phyloP scores from a whole-genome alignment of 2,888 invertebrate genomes.

The Phragmatobia fuliginosa region DNA sequence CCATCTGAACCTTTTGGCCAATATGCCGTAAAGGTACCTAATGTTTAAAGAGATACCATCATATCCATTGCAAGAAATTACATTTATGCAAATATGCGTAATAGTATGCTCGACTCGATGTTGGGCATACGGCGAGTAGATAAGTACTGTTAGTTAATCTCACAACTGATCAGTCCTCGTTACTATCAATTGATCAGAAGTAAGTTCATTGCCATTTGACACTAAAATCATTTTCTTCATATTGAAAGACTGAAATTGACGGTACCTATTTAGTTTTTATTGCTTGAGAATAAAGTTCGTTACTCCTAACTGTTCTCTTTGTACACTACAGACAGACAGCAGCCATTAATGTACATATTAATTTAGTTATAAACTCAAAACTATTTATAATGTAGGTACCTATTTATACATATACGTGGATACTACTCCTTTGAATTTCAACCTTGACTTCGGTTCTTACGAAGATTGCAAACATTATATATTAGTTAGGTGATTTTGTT shows the following conservation, averaged over 20 bases:
- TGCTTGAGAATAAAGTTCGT: slow-evolving; percentile 3
- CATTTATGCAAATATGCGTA: not conserved
- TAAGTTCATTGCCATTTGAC: slow-evolving; percentile 56
- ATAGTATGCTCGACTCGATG: slow-evolving; percentile 5
- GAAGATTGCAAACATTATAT: not conserved
- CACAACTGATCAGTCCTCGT: slow-evolving; percentile 51
- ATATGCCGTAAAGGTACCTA: too few species aligned
- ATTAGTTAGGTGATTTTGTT: not conserved
- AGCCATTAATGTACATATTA: not conserved
- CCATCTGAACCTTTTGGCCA: not conserved
- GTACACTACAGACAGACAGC: not conserved
- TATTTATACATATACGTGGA: too few species aligned
- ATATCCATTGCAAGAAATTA: not conserved
- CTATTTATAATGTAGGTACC: not conserved
- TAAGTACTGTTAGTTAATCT: slow-evolving; percentile 42
- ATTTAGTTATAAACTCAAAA: not conserved
- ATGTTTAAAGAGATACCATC: too few species aligned
- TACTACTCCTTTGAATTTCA: too few species aligned
- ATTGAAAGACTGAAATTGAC: slow-evolving; percentile 19
- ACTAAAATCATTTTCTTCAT: slow-evolving; percentile 45
- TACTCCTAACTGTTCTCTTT: slow-evolving; percentile 1
- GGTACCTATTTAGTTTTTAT: slow-evolving; percentile 7
- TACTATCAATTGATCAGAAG: slow-evolving; percentile 57
- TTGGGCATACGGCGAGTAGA: slow-evolving; percentile 8
- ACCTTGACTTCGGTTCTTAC: not conserved